Evolutionary conservation across 1,140 invertebrate genomes (phyloP).

Genomic region (Diuraphis noxia): DNA sequence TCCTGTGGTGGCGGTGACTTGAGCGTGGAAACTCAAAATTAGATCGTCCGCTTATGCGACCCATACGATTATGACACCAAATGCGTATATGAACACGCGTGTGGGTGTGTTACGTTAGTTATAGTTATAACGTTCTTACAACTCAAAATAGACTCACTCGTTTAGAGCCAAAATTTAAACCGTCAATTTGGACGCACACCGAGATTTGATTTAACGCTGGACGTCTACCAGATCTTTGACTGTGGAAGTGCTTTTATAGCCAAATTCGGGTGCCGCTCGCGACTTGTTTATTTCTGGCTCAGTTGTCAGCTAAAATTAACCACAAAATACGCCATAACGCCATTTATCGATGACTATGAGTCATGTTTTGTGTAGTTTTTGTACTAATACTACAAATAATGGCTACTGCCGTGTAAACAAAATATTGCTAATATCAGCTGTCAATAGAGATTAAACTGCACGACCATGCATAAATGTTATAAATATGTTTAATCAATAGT

Average conservation of each 20-base stretch:
- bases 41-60: neutral
- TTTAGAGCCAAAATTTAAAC: conserved; percentile 40
- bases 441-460: neutral
- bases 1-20: neutral
- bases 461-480: neutral
- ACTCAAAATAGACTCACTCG: conserved; percentile 2
- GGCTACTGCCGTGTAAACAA: neutral
- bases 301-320: conserved; percentile 40
- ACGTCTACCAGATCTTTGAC: conserved; percentile 46
- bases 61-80: neutral
- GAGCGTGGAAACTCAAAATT: neutral
- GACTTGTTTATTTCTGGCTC: conserved; percentile 40
- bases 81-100: neutral
- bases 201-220: conserved; percentile 32
- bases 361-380: neutral
- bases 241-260: conserved; percentile 1
- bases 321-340: neutral
- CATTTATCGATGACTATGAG: conserved; percentile 20
- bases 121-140: neutral
- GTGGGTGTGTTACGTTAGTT: neutral
- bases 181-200: conserved; percentile 17
- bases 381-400: no score
- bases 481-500: neutral
- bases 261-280: conserved; percentile 22
- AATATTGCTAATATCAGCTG: neutral